A percentile compares a stretch with the other conserved stretches of the same genome.
These are phyloP conservation scores for Tanytarsus gracilentus DNA, from an alignment of 2,888 invertebrate species.

Conservation along the genomic window DNA sequence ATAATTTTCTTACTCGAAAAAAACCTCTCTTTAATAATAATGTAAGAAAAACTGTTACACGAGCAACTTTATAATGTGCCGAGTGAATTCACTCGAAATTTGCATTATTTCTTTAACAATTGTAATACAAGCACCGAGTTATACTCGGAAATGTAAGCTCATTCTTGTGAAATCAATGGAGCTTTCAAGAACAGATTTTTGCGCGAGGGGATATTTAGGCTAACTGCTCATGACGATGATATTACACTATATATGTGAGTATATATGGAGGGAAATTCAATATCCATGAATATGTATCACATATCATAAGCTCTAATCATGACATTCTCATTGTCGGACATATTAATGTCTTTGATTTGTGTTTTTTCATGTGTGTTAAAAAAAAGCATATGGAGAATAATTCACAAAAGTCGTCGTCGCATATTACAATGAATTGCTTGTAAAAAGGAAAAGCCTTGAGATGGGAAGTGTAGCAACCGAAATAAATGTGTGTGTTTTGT, in stretches of 20 bases:
- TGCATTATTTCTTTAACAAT: too few species aligned
- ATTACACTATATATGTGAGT: too few species aligned
- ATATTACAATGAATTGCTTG: too few species aligned
- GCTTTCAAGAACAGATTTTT: neutral
- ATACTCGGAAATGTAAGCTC: constrained; percentile 16
- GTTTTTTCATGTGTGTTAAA: too few species aligned
- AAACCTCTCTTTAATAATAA: neutral
- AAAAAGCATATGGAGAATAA: too few species aligned
- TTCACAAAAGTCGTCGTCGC: too few species aligned
- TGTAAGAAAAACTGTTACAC: neutral
- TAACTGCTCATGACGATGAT: too few species aligned
- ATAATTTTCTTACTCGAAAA: too few species aligned
- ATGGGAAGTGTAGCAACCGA: too few species aligned
- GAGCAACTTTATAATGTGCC: neutral
- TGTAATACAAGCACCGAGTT: neutral
- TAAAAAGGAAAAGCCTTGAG: too few species aligned
- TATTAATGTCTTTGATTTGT: neutral
- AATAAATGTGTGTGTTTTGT: too few species aligned
- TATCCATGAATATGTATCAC: neutral
- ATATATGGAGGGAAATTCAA: constrained; percentile 12
- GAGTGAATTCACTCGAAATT: neutral
- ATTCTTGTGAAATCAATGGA: constrained; percentile 13
- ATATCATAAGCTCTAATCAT: constrained; percentile 1
- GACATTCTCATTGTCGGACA: neutral
- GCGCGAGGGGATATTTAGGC: too few species aligned